phyloP scores from a whole-genome alignment of 2,113 vertebrate species.

The Silurus meridionalis region DNA sequence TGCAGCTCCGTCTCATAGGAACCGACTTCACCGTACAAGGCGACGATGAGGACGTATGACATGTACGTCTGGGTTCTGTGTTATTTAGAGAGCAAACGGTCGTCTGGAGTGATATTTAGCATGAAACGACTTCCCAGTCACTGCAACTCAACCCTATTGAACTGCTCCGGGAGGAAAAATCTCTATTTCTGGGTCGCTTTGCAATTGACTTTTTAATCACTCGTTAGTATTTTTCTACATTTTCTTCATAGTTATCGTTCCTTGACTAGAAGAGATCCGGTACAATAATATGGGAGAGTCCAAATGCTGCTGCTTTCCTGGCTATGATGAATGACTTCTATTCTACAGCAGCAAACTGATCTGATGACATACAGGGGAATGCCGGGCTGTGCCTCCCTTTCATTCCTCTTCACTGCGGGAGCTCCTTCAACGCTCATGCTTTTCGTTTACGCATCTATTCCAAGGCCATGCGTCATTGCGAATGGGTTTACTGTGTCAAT shows the following conservation, averaged over 20 bases:
- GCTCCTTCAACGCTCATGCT: neutral
- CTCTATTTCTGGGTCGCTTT: neutral
- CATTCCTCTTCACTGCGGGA: slow-evolving; percentile 14
- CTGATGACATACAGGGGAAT: slow-evolving; percentile 43
- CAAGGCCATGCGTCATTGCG: neutral
- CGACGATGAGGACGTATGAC: no score
- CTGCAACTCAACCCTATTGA: no score
- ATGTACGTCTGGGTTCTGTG: no score
- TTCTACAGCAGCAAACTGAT: slow-evolving; percentile 9
- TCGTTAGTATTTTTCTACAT: neutral
- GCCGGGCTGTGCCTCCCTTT: slow-evolving; percentile 11
- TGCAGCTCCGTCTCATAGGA: no score
- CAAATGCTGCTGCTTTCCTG: neutral
- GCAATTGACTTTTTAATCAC: neutral
- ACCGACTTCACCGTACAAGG: no score
- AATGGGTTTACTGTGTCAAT: neutral
- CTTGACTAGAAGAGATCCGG: slow-evolving; percentile 17
- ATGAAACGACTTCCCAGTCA: no score
- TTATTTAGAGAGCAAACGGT: no score
- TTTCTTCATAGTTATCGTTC: neutral
- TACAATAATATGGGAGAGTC: neutral
- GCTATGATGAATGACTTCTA: slow-evolving; percentile 41
- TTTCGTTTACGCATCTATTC: slow-evolving; percentile 10
- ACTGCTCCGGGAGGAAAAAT: no score
- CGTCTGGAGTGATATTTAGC: no score